A percentile compares a stretch with the other conserved stretches of the same genome.
Conservation (phyloP, 1,140 invertebrate genomes). For the Gerris buenoi region DNA sequence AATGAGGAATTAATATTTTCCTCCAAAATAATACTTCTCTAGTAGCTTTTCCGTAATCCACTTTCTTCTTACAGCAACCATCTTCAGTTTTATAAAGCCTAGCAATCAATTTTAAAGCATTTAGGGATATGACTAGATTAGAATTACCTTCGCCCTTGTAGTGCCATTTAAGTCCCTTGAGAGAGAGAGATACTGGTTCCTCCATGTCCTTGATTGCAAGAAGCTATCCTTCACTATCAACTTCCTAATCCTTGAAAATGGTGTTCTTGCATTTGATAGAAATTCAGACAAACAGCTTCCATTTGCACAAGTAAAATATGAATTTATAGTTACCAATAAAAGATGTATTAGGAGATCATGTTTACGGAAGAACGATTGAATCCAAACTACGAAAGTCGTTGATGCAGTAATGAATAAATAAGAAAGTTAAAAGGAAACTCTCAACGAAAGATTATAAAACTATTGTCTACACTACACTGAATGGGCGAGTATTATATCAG, state of each 20-base stretch:
- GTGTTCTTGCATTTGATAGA: too few species aligned
- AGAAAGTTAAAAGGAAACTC: too few species aligned
- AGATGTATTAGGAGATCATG: too few species aligned
- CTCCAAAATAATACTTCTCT: not conserved
- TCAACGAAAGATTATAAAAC: too few species aligned
- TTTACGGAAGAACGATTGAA: too few species aligned
- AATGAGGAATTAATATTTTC: not conserved
- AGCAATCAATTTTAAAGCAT: not conserved
- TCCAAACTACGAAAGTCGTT: too few species aligned
- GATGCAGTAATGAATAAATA: too few species aligned
- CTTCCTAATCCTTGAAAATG: not conserved
- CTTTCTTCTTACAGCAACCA: not conserved
- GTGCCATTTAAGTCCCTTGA: not conserved
- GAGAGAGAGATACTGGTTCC: not conserved
- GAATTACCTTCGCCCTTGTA: slow-evolving; percentile 4
- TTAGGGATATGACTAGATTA: slow-evolving; percentile 3
- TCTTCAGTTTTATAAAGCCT: not conserved
- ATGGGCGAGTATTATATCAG: too few species aligned
- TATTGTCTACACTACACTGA: too few species aligned
- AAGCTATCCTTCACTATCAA: not conserved
- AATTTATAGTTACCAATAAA: too few species aligned
- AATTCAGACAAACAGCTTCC: too few species aligned
- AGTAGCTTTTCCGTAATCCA: not conserved
- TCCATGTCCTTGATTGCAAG: not conserved
- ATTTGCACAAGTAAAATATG: too few species aligned